Evolutionary conservation across 2,797 vertebrate species (phyloP), one percentile per base, ranked within the genome.

Genomic region (Coregonus ussuriensis): DNA sequence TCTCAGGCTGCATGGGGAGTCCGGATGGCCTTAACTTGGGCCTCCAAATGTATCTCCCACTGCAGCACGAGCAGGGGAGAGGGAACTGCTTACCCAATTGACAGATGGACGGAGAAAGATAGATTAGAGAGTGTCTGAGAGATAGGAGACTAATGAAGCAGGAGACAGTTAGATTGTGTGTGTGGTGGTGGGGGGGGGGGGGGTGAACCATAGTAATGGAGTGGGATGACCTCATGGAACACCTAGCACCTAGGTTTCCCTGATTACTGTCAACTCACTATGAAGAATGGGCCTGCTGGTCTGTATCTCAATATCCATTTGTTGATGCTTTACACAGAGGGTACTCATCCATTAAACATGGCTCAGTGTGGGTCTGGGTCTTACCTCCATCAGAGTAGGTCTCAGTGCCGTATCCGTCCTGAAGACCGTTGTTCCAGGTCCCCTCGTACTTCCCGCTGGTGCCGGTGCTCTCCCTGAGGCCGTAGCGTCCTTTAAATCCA

Each of bases 361-460:
- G 2, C 9, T 47, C 41, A 47, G 41, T 47, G 9, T 47, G 41
- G 41, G 37, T 41, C 37, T 41, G 11, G 15, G 4, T 67, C 97
- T 94, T 94, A 99, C 98, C 98, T 97, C 97, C 98, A 84, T 99
- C 98, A 0, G 97, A 97, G 91, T 99, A 99, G 29, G 98, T 99
- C 94, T 99, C 98, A 0, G 97, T 99, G 77, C 98, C 98, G 4
- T 99, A 99, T 85, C 98, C 98, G 74, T 99, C 98, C 93, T 99
- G 98, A 88, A 99, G 95, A 59, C 98, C 98, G 69, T 98, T 99
- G 95, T 96, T 98, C 98, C 98, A 99, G 67, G 98, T 99, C 65
- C 98, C 98, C 91, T 98, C 97, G 6, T 99, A 99, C 90, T 96
- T 98, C 90, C 98, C 97, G 25, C 97, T 97, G 21, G 95, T 96